Conservation (phyloP, 2,888 invertebrate genomes). For the Leucoma salicis region DNA sequence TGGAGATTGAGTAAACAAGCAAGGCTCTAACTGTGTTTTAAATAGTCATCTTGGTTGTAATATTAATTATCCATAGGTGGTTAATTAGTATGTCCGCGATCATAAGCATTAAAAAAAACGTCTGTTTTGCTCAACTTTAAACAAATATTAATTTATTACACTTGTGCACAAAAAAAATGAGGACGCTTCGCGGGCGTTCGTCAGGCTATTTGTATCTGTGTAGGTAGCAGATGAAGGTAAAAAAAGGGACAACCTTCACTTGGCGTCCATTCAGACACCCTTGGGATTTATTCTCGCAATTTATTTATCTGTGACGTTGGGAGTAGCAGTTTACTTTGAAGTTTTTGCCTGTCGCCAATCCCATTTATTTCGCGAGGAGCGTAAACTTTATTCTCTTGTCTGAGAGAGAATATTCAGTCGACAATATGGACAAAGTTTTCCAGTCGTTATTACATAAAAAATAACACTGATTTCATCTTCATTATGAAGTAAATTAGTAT, state of each 20-base stretch:
- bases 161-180: too few relatives aligned
- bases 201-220: not conserved
- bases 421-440: slow-evolving; percentile 39
- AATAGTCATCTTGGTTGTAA: too few relatives aligned
- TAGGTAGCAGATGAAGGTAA: slow-evolving; percentile 8
- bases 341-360: slow-evolving; percentile 40
- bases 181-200: too few relatives aligned
- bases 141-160: too few relatives aligned
- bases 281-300: slow-evolving; percentile 45
- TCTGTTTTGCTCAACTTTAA: too few relatives aligned
- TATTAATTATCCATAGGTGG: too few relatives aligned
- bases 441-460: not conserved
- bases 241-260: slow-evolving; percentile 11
- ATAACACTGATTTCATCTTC: too few relatives aligned
- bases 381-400: slow-evolving; percentile 35
- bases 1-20: too few relatives aligned
- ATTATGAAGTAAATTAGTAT: too few relatives aligned
- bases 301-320: slow-evolving; percentile 43
- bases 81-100: too few relatives aligned
- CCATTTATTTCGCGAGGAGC: slow-evolving; percentile 31
- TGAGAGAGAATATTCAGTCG: slow-evolving; percentile 38
- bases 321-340: slow-evolving; percentile 43
- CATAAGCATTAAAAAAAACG: too few relatives aligned
- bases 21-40: too few relatives aligned
- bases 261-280: slow-evolving; percentile 33